phyloP scores from a whole-genome alignment of 2,888 invertebrate species.

The Epirrita christyi region DNA sequence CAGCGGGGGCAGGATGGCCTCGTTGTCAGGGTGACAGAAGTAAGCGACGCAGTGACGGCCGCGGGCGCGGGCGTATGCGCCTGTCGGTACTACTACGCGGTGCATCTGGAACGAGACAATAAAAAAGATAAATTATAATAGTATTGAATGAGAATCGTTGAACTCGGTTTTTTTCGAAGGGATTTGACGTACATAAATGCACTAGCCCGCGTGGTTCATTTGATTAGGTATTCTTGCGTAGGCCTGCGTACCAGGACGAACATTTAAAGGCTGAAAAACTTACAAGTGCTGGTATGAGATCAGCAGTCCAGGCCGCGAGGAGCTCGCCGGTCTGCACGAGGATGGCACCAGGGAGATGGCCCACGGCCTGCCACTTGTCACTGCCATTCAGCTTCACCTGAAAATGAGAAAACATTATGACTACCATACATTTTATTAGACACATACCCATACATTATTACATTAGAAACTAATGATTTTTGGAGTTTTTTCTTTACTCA shows the following conservation, averaged over 20 bases:
- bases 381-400: slow-evolving; percentile 87
- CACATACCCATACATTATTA: too few relatives aligned
- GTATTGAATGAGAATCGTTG: too few relatives aligned
- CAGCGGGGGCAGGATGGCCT: slow-evolving; percentile 78
- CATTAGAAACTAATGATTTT: too few relatives aligned
- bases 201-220: too few relatives aligned
- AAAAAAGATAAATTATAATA: too few relatives aligned
- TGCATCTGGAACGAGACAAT: slow-evolving; percentile 80
- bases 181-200: too few relatives aligned
- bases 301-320: slow-evolving; percentile 90
- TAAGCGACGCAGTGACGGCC: slow-evolving; percentile 91
- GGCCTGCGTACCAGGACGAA: too few relatives aligned
- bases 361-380: slow-evolving; percentile 89
- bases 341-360: slow-evolving; percentile 90
- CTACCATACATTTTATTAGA: too few relatives aligned
- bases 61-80: slow-evolving; percentile 84
- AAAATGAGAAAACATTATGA: neutral
- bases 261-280: too few relatives aligned
- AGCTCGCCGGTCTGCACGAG: slow-evolving; percentile 91
- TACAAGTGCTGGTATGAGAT: slow-evolving; percentile 88
- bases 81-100: slow-evolving; percentile 89
- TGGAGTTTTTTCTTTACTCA: too few relatives aligned
- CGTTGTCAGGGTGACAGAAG: slow-evolving; percentile 90
- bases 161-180: too few relatives aligned
- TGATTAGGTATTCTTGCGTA: too few relatives aligned